phyloP scores from a whole-genome alignment of 2,888 invertebrate genomes.

The Gortyna flavago region DNA sequence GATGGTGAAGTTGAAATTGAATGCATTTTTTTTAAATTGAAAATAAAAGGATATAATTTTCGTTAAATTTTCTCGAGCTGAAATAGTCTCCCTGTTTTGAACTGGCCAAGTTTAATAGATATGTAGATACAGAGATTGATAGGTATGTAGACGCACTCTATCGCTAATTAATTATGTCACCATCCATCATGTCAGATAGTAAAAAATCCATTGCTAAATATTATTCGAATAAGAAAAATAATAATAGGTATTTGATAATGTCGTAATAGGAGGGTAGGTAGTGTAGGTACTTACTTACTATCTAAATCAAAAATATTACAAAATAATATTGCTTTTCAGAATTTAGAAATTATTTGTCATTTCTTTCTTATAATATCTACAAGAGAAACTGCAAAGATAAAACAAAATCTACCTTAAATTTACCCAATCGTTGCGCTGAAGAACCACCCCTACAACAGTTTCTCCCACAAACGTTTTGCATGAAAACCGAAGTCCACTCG shows the following conservation, averaged over 20 bases:
- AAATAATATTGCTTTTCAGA: background rate
- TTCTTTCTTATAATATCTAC: background rate
- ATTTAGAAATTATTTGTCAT: background rate
- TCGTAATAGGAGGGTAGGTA: too few species aligned
- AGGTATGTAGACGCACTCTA: slow-evolving; percentile 1
- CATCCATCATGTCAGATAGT: background rate
- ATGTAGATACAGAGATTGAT: background rate
- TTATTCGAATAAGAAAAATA: background rate
- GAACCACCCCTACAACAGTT: background rate
- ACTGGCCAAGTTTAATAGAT: background rate
- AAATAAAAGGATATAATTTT: background rate
- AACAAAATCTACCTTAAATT: background rate
- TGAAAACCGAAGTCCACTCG: slow-evolving; percentile 52
- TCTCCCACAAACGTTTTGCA: slow-evolving; percentile 48
- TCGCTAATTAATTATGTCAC: background rate
- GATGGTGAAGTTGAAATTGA: background rate
- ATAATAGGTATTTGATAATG: background rate
- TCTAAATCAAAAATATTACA: background rate
- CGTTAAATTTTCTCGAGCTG: background rate
- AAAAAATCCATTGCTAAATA: background rate
- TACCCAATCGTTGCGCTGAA: background rate
- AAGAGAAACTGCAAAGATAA: background rate
- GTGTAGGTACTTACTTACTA: background rate
- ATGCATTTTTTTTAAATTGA: background rate
- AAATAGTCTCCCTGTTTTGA: background rate